These are phyloP conservation scores for Hydraecia micacea DNA, from an alignment of 2,888 invertebrate species.

Conservation along the genomic window DNA sequence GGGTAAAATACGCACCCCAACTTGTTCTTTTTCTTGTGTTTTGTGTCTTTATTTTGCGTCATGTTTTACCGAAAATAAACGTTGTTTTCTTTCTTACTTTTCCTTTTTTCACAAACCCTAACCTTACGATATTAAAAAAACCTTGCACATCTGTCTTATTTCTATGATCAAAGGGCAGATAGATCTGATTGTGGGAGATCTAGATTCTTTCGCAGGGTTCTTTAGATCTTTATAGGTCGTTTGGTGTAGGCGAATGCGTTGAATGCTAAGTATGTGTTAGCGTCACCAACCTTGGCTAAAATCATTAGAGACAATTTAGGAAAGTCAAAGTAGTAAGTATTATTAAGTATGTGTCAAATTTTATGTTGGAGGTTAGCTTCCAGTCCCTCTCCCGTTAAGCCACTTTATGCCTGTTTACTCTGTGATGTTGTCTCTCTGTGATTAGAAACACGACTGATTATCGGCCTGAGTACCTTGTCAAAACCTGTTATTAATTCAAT, in stretches of 20 bases:
- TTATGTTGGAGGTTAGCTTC: background rate
- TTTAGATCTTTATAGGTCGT: background rate
- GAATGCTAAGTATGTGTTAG: constrained; percentile 24
- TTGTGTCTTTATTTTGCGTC: background rate
- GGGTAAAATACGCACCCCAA: too few species aligned
- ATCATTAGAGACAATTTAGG: background rate
- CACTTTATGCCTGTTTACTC: background rate
- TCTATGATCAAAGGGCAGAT: constrained; percentile 24
- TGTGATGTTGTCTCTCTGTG: background rate
- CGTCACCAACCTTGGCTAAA: background rate
- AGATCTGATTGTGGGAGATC: constrained; percentile 34
- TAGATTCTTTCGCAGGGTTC: constrained; percentile 5
- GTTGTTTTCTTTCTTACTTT: background rate
- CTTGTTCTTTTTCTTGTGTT: background rate
- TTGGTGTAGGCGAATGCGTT: constrained; percentile 7
- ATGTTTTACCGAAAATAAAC: background rate
- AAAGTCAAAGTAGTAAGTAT: background rate
- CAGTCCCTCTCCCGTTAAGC: too few species aligned
- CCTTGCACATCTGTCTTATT: constrained; percentile 19
- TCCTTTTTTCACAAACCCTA: background rate
- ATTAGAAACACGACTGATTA: background rate
- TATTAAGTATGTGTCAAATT: background rate
- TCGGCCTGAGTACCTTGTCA: background rate
- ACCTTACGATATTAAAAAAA: too few species aligned
- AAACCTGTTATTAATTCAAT: background rate